Percentiles rank a stretch among this genome's conserved stretches.
These are phyloP conservation scores for Pocillopora verrucosa DNA, from an alignment of 64 coral and sea anemone genomes.

Conservation along the genomic window DNA sequence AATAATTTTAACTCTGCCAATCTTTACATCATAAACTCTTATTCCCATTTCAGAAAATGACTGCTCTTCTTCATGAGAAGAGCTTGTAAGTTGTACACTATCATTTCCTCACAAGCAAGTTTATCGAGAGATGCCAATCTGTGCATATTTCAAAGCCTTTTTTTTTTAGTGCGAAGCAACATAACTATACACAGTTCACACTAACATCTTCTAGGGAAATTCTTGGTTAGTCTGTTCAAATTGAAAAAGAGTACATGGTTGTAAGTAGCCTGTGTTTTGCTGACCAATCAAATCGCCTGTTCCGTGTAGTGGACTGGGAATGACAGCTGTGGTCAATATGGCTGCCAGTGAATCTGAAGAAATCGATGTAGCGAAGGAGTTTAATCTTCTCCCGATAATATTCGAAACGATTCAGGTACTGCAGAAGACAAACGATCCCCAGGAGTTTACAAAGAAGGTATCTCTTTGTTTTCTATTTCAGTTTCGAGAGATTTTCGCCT, in stretches of 20 bases:
- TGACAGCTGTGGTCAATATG: not conserved
- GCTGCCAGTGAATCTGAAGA: slow-evolving; percentile 27
- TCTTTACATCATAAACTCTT: too few relatives aligned
- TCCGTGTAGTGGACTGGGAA: not conserved
- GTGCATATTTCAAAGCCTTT: too few relatives aligned
- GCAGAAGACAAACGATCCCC: slow-evolving; percentile 56
- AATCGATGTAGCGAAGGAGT: slow-evolving; percentile 56
- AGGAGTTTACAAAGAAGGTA: slow-evolving; percentile 84
- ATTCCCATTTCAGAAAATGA: too few relatives aligned
- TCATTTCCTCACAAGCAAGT: too few relatives aligned
- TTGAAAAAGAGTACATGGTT: not conserved
- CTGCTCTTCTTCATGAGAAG: too few relatives aligned
- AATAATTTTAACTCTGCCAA: too few relatives aligned
- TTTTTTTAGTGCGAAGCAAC: too few relatives aligned
- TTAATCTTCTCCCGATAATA: slow-evolving; percentile 62
- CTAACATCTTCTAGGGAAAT: too few relatives aligned
- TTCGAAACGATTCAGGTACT: slow-evolving; percentile 66
- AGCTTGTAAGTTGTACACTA: too few relatives aligned
- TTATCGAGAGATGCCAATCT: too few relatives aligned
- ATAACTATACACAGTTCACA: too few relatives aligned
- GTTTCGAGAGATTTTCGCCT: not conserved
- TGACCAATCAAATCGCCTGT: not conserved
- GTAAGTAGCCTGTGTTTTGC: not conserved
- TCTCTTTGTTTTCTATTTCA: not conserved
- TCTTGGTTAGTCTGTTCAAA: too few relatives aligned